These are phyloP conservation scores for Pelosia muscerda DNA, from an alignment of 2,888 invertebrate genomes.

Conservation along the genomic window DNA sequence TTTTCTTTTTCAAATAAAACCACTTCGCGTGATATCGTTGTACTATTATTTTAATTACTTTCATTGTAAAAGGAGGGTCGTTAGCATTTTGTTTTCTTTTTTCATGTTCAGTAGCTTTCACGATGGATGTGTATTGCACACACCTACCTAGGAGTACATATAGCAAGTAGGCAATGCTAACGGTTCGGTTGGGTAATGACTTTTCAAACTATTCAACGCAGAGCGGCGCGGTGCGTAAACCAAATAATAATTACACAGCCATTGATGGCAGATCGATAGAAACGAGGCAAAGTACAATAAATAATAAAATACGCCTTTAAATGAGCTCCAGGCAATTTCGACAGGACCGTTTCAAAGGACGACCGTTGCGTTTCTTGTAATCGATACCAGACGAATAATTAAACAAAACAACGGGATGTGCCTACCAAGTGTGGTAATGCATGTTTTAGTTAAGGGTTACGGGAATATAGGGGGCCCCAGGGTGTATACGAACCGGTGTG, in stretches of 20 bases:
- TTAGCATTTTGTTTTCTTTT: conserved; percentile 67
- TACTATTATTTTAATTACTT: conserved; percentile 85
- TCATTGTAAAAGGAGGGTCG: conserved; percentile 72
- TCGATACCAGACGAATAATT: conserved; percentile 67
- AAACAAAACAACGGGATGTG: conserved; percentile 50
- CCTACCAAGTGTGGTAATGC: conserved; percentile 36
- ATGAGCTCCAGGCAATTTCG: conserved; percentile 62
- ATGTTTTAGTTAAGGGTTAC: conserved; percentile 46
- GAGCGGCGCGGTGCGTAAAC: conserved; percentile 45
- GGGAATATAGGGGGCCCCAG: conserved; percentile 34
- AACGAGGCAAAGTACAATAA: conserved; percentile 52
- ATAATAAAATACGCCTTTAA: conserved; percentile 63
- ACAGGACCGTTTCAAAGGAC: conserved; percentile 57
- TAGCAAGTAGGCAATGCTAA: conserved; percentile 56
- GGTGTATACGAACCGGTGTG: conserved; percentile 23
- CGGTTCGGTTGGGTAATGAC: conserved; percentile 64
- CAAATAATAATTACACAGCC: conserved; percentile 66
- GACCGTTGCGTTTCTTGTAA: conserved; percentile 49
- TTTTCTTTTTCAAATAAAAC: conserved; percentile 66
- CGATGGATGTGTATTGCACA: conserved; percentile 60
- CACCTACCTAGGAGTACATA: conserved; percentile 30
- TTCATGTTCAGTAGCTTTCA: conserved; percentile 68
- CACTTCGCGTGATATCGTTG: conserved; percentile 77
- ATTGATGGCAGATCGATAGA: conserved; percentile 66
- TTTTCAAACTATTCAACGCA: conserved; percentile 65